Conservation (phyloP, 2,888 invertebrate genomes). For the Zhuqinia jingwanae region DNA sequence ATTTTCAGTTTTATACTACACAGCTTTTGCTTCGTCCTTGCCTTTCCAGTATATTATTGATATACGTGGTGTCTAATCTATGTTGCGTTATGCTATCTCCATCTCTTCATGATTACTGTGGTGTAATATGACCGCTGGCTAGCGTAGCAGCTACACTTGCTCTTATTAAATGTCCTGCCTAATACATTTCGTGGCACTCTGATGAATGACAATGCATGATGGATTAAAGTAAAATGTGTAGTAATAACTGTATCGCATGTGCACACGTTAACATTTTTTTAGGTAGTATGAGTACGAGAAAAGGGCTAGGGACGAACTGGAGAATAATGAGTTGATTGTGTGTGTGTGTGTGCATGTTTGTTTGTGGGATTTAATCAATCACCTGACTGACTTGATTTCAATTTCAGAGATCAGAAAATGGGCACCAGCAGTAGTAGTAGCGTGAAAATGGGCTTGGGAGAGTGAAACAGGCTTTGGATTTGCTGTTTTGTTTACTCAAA, state of each 20-base stretch:
- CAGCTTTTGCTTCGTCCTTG: too few relatives aligned
- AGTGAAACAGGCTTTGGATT: background rate
- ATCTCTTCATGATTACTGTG: background rate
- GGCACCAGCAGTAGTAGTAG: background rate
- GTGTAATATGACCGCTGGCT: constrained; percentile 5
- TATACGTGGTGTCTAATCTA: too few relatives aligned
- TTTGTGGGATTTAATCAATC: constrained; percentile 73
- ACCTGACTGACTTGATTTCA: constrained; percentile 69
- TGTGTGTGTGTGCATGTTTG: constrained; percentile 11
- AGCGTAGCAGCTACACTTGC: background rate
- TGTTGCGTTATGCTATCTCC: background rate
- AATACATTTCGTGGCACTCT: too few relatives aligned
- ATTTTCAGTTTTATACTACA: too few relatives aligned
- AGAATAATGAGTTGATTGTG: constrained; percentile 44
- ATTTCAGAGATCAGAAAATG: constrained; percentile 59
- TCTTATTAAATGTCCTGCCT: too few relatives aligned
- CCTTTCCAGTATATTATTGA: too few relatives aligned
- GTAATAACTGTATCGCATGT: background rate
- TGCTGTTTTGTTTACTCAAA: constrained; percentile 37
- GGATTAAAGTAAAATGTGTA: background rate
- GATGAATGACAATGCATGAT: background rate
- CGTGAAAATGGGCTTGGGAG: background rate
- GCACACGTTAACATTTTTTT: background rate
- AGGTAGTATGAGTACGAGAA: background rate
- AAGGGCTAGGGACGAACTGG: background rate